Conservation (phyloP, 2,888 invertebrate species). For the Horisme vitalbata region DNA sequence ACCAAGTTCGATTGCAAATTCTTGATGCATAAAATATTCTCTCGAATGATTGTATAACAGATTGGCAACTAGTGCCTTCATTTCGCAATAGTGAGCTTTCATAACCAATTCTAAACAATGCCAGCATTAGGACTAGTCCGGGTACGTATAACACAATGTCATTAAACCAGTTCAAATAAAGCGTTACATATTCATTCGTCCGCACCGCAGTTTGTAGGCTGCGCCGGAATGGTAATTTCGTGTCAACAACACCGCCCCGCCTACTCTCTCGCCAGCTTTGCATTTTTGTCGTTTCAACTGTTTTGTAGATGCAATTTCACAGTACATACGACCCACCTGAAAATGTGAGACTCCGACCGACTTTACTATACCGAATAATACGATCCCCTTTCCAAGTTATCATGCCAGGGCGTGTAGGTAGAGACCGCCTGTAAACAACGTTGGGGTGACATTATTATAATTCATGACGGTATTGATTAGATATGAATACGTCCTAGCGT, state of each 20-base stretch:
- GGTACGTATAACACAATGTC: conserved; percentile 45
- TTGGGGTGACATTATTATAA: conserved; percentile 28
- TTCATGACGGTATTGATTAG: conserved; percentile 30
- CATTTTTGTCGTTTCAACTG: conserved; percentile 71
- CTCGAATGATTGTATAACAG: background rate
- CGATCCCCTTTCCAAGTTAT: conserved; percentile 39
- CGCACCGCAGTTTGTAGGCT: conserved; percentile 50
- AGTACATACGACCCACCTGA: conserved; percentile 46
- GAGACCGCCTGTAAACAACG: conserved; percentile 28
- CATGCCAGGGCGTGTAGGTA: conserved; percentile 22
- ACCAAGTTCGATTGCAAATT: background rate
- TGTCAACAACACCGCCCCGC: conserved; percentile 66
- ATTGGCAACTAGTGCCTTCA: background rate
- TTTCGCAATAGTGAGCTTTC: conserved; percentile 5
- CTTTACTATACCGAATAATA: conserved; percentile 49
- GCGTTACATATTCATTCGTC: conserved; percentile 74
- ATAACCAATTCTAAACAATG: conserved; percentile 32
- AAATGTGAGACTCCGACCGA: conserved; percentile 39
- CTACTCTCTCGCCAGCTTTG: conserved; percentile 50
- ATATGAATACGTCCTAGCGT: conserved; percentile 17
- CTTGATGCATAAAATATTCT: background rate
- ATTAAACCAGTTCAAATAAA: conserved; percentile 64
- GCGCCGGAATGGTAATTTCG: conserved; percentile 73
- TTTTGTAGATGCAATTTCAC: conserved; percentile 54
- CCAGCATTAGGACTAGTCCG: conserved; percentile 30